Evolutionary conservation across 2,888 invertebrate genomes (phyloP), one percentile per base, ranked within the genome.

Genomic region (Clanis bilineata): DNA sequence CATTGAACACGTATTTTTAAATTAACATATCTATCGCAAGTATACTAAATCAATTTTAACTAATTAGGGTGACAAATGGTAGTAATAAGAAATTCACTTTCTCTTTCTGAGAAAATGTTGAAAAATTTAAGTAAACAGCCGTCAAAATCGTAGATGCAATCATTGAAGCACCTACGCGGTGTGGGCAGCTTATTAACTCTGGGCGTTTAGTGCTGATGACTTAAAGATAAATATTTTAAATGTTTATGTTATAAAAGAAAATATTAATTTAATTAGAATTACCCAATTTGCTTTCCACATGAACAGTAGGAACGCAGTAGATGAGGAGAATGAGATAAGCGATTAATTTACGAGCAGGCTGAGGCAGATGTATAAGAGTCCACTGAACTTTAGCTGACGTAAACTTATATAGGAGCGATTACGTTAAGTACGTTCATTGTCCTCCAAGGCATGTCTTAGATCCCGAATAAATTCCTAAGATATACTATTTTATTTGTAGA

Each of bases 111-210:
- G 56, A 59, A 45, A 38, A 59, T 56, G 36, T 23, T 5, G 32
- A 41, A 56, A 54, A 61, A 63, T 62, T 56, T 57, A 56, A 62
- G 62, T 64, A 62, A 66, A 67, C 56, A 57, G 51, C 62, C 56
- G 38, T 63, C 63, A 64, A 60, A 60, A 54, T 51, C 43, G 58
- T 45, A 68, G 63, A 67, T 67, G 41, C 57, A 63, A 70, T 39
- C 43, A 60, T 54, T 47, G 36, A 61, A 59, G 57, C 57, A 60
- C 65, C 65, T 56, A 63, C 61, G 59, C 41, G 43, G 64, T 61
- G 68, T 71, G 64, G 68, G 68, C 44, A 57, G 67, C 44, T 59
- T 59, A 64, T 67, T 68, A 68, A 68, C 67, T 67, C 62, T 62
- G 62, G 55, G 61, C 64, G 66, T 68, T 56, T 61, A 64, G 59